Evolutionary conservation across 2,888 invertebrate species (phyloP), one percentile per base, ranked within the genome.

Genomic region (Cetonia aurata): DNA sequence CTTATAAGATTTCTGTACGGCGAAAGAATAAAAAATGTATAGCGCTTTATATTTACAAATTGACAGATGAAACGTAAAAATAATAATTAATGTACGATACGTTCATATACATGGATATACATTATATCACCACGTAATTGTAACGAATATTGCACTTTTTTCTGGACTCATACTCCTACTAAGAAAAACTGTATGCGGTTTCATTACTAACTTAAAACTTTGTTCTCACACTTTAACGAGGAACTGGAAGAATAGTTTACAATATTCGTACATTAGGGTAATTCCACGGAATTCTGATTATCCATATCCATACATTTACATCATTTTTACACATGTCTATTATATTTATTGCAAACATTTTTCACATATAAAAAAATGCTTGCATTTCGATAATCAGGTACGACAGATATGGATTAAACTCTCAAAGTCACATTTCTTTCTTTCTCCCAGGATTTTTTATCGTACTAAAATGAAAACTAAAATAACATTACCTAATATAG

Each of bases 261-360:
- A 25, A 25, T 25, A 25, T 25, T 25, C 25, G 25, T 25, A 25
- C 25, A 25, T 25, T 3, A 4, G 25, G 25, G 25, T 25, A 25
- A 25, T 25, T 25, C 25, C 25, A 25, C 25, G 25, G 44, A 44
- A 10, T 44, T 44, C 41, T 56, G 15, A 41, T 15, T 41, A 56
- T 56, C 56, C 56, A 56, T 56, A 56, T 37, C 56, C 17, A 56
- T 56, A 41, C 41, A 56, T 56, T 56, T 56, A 56, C 56, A 56
- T 56, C 15, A 41, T 41, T 37, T 56, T 25, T 56, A 41, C 15
- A 56, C 9, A 17, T 41, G 56, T 37, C 15, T 41, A 56, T 37
- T 56, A 37, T 31, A 56, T 56, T 10, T 56, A 41, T 41, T 10
- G 17, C 56, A 56, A 53, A 53, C 17, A 56, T 17, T 37, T 15